Conservation (phyloP, 2,888 invertebrate species). For the Tenthredo scrophulariae region DNA sequence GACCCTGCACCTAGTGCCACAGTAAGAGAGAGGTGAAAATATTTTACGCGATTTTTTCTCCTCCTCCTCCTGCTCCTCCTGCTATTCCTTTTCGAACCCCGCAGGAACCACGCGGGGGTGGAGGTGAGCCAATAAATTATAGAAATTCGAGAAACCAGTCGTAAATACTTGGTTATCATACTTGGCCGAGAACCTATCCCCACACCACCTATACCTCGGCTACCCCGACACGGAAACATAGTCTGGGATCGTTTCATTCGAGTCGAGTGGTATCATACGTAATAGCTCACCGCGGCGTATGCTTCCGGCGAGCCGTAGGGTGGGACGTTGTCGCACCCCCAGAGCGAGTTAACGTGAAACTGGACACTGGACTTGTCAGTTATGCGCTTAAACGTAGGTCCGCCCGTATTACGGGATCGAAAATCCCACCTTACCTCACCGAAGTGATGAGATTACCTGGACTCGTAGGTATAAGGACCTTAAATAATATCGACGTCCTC, state of each 20-base stretch:
- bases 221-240: neutral
- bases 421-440: neutral
- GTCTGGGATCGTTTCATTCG: conserved; percentile 32
- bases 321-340: neutral
- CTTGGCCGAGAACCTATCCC: conserved; percentile 64
- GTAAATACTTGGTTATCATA: conserved; percentile 77
- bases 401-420: neutral
- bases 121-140: conserved; percentile 71
- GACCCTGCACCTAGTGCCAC: neutral
- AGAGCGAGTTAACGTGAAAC: neutral
- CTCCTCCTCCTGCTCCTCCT: neutral
- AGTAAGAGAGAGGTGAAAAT: conserved; percentile 8
- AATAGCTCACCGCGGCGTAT: conserved; percentile 33
- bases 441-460: neutral
- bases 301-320: conserved; percentile 15
- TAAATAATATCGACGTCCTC: no score
- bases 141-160: conserved; percentile 68
- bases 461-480: neutral
- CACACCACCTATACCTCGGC: neutral
- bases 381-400: neutral
- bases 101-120: neutral
- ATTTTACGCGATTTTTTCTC: conserved; percentile 13
- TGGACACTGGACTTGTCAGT: neutral
- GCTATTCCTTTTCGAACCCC: neutral
- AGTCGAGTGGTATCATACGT: conserved; percentile 37